Base-by-base conservation (phyloP, 2,888 invertebrate genomes). In the Lucinisca nassula region DNA sequence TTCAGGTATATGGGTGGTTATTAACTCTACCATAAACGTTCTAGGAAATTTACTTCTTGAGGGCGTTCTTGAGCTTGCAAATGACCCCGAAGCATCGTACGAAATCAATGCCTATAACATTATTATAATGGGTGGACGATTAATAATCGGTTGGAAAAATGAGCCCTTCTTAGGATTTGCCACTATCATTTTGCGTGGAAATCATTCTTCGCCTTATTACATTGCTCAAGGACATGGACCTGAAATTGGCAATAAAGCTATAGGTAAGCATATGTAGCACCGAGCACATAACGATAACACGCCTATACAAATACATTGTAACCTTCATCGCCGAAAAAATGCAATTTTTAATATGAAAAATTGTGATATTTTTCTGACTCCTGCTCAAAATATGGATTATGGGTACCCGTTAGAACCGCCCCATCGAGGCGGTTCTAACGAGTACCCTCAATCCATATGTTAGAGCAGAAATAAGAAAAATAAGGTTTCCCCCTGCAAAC, bases 1-100 rank as follows among this genome's bases (percentile, higher is more conserved):
- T 85, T 32, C 87, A 93, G 95, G 87, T 70, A 82, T 88, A 24
- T 95, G 94, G 94, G 82, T 95, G 35, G 92, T 95, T 6, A 90
- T 92, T 10, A 92, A 93, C 79, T 67, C 45, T 2, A 82, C 87
- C 0, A 72, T 93, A 35, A 93, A 92, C n/a, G 84, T 61, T n/a
- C 81, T 94, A 35, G 90, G 90, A 10, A 91, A 82, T 4, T 79
- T 94, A 27, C 74, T 88, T 38, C 87, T 95, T 12, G 90, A 94
- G 32, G 95, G 95, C 8, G 92, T 91, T 0, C 82, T 88, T 38
- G 95, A 94, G 80, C 87, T 93, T 30, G 82, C 70, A 12, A 83
- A 91, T 55, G 32, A 76, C 12, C 51, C 83, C 14, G 40, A 17
- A 6, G 87, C 75, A 55, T 78, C 24, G 24, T 84, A 82, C 21